Percentiles rank a stretch among this genome's conserved stretches.
Evolutionary conservation across 2,888 invertebrate genomes (phyloP).

Genomic region (Brassicogethes aeneus): DNA sequence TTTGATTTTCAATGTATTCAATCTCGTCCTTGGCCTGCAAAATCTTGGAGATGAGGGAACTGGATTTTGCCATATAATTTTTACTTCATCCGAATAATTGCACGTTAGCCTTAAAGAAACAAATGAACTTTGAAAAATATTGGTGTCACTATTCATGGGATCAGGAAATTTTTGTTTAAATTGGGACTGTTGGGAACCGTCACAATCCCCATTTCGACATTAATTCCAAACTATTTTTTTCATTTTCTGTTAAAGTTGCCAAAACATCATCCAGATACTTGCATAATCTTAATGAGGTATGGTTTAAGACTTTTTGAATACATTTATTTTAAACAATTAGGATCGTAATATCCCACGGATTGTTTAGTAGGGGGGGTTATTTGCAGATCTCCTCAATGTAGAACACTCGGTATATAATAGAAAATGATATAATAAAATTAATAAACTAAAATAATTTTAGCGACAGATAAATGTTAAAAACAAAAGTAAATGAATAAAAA

Average conservation of each 20-base stretch:
- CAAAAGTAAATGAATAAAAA: too few relatives aligned
- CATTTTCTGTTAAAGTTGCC: slow-evolving; percentile 5
- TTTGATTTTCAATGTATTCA: slow-evolving; percentile 10
- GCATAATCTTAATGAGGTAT: not conserved
- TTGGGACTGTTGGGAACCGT: slow-evolving; percentile 18
- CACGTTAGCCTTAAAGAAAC: slow-evolving; percentile 10
- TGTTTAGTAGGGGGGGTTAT: too few relatives aligned
- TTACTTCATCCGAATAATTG: slow-evolving; percentile 4
- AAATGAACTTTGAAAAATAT: slow-evolving; percentile 20
- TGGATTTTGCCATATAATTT: slow-evolving; percentile 20
- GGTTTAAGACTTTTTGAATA: not conserved
- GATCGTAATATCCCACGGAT: too few relatives aligned
- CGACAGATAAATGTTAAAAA: too few relatives aligned
- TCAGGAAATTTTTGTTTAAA: slow-evolving; percentile 21
- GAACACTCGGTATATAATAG: too few relatives aligned
- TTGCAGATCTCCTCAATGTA: not conserved
- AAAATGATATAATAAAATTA: too few relatives aligned
- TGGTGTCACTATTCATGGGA: slow-evolving; percentile 13
- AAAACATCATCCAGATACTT: slow-evolving; percentile 4
- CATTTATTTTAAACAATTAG: too few relatives aligned
- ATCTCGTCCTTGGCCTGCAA: slow-evolving; percentile 18
- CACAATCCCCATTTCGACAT: slow-evolving; percentile 23
- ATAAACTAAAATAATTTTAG: too few relatives aligned
- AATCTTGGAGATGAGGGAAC: slow-evolving; percentile 16
- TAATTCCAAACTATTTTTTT: slow-evolving; percentile 8